phyloP scores from a whole-genome alignment of 2,888 invertebrate genomes.

The Leucozona laternaria region DNA sequence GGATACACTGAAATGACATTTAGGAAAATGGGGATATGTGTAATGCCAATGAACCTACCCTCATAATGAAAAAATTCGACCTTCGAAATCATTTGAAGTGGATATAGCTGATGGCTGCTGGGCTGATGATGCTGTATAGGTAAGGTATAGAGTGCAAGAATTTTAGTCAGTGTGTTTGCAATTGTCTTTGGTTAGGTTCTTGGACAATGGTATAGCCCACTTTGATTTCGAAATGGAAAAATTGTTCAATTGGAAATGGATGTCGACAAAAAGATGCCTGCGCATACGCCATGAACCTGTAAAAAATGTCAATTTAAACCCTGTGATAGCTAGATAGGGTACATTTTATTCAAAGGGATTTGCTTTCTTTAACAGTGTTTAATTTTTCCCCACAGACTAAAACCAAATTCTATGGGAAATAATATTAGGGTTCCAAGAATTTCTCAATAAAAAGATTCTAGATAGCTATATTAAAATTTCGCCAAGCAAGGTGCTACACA shows the following conservation, averaged over 20 bases:
- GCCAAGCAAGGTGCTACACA: too few relatives aligned
- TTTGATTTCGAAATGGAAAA: slow-evolving; percentile 3
- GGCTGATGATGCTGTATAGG: background rate
- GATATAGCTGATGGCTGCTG: background rate
- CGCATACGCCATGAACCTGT: background rate
- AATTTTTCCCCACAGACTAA: too few relatives aligned
- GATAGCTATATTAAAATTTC: too few relatives aligned
- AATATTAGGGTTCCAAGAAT: too few relatives aligned
- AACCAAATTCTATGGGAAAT: too few relatives aligned
- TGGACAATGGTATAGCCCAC: slow-evolving; percentile 33
- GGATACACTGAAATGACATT: slow-evolving; percentile 48
- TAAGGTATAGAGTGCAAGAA: too few relatives aligned
- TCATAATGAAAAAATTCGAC: slow-evolving; percentile 44
- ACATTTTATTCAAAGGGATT: background rate
- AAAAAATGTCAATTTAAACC: background rate
- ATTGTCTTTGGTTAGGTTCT: slow-evolving; percentile 25
- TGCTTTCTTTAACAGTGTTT: background rate
- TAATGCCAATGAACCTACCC: slow-evolving; percentile 33
- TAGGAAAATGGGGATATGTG: slow-evolving; percentile 20
- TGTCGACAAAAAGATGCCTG: background rate
- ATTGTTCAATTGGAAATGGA: slow-evolving; percentile 1
- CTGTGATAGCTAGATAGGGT: background rate
- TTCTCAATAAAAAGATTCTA: too few relatives aligned
- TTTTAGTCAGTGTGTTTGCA: slow-evolving; percentile 18
- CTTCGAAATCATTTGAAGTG: slow-evolving; percentile 21